Base-by-base conservation (phyloP, 2,888 invertebrate genomes). In the Brachylomia viminalis region DNA sequence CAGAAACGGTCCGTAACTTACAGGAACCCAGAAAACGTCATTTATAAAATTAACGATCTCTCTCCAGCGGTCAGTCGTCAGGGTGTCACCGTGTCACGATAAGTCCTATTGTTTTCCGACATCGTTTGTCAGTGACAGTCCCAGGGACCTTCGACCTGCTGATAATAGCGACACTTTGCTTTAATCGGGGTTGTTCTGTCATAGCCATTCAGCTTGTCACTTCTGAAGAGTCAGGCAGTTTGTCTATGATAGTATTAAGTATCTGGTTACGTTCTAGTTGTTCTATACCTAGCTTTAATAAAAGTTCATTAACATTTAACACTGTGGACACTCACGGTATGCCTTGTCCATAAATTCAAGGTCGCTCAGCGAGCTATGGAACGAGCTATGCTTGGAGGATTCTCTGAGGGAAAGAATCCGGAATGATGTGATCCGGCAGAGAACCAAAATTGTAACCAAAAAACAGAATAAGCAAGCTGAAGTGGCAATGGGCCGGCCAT, bases 121-220 rank as follows among this genome's bases (percentile, higher is more conserved):
- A 78, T 85, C 86, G 68, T 85, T 85, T 81, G 49, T 84, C 81
- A 86, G 56, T 86, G 86, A 78, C 86, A 84, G 42, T 58, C 8
- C 45, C 82, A 78, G 70, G 6, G 74, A 76, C 64, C 82, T 79
- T 66, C 47, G 64, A 72, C 72, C 74, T 75, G 76, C 68, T 75
- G 68, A 81, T 80, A 83, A 81, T 77, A 58, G 47, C 47, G 13
- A 62, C 61, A 54, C 70, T 80, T 77, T 72, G 81, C 27, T 66
- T 77, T 61, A 81, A 73, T 80, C 62, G 68, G 45, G 33, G 23
- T 52, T 42, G 13, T 58, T 81, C 42, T 61, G 27, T 77, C 76
- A 56, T 27, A 62, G 70, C 52, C 54, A 81, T 79, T 79, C 45
- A 68, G 52, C 54, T 30, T 78, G 66, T 68, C 75, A 68, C 20